Evolutionary conservation across 35 echinoderm and acorn worm species (phyloP).

Genomic region (Nesometra sesokonis): DNA sequence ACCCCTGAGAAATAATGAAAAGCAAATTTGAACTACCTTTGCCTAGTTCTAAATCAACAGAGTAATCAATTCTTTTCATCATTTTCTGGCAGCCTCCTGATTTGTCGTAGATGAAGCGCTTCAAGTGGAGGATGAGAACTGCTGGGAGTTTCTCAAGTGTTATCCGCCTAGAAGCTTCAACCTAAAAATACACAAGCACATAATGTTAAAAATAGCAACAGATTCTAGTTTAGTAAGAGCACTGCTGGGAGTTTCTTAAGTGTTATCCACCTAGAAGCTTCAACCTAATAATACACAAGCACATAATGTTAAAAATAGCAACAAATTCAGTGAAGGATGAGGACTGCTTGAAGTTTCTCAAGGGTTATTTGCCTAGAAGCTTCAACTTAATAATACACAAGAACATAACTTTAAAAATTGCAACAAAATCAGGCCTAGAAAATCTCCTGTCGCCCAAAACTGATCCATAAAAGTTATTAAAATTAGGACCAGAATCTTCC

Average conservation of each 20-base stretch:
- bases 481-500: too few relatives aligned
- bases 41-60: slow-evolving; percentile 76
- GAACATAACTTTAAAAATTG: not conserved
- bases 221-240: slow-evolving; percentile 72
- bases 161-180: slow-evolving; percentile 85
- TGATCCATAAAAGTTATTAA: too few relatives aligned
- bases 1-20: not conserved
- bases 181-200: slow-evolving; percentile 17
- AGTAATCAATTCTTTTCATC: slow-evolving; percentile 94
- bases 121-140: slow-evolving; percentile 80
- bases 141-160: slow-evolving; percentile 81
- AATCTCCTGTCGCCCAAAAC: too few relatives aligned
- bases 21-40: slow-evolving; percentile 66
- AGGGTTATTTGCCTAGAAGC: slow-evolving; percentile 74
- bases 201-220: not conserved
- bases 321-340: slow-evolving; percentile 66
- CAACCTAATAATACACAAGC: slow-evolving; percentile 34
- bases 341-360: slow-evolving; percentile 75
- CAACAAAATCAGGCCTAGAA: too few relatives aligned
- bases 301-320: not conserved
- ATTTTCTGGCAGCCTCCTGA: slow-evolving; percentile 93
- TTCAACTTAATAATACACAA: slow-evolving; percentile 45
- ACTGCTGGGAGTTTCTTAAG: slow-evolving; percentile 83
- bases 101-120: slow-evolving; percentile 93
- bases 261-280: slow-evolving; percentile 81